Evolutionary conservation across 2,797 vertebrate species (phyloP).

Genomic region (Malacoraja senta): DNA sequence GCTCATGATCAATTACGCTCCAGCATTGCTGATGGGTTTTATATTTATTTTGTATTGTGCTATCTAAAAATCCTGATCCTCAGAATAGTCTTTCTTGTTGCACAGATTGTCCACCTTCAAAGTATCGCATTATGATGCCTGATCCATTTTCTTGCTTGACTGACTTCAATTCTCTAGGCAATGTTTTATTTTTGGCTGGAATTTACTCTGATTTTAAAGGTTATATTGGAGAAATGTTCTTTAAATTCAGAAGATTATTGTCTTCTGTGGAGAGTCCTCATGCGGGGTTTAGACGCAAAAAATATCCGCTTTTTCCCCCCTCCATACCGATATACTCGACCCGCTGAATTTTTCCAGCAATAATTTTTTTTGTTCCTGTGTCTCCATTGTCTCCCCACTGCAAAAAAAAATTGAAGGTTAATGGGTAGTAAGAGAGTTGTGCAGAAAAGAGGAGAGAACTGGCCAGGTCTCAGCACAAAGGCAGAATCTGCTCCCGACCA

Average conservation of each 20-base stretch:
- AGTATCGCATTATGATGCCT: background rate
- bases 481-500: background rate
- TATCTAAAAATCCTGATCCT: background rate
- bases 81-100: background rate
- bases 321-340: no score
- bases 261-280: background rate
- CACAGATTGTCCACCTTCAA: background rate
- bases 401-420: background rate
- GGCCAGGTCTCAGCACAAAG: background rate
- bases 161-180: background rate
- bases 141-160: background rate
- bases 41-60: background rate
- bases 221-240: slow-evolving; percentile 15
- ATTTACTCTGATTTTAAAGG: background rate
- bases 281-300: no score
- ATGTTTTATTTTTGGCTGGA: background rate
- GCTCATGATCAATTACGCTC: background rate
- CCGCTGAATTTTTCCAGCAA: no score
- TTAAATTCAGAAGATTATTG: background rate
- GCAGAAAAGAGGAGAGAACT: background rate
- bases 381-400: background rate
- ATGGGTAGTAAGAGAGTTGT: background rate
- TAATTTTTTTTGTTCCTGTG: no score
- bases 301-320: no score
- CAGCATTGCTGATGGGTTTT: background rate